These are phyloP conservation scores for Solen grandis DNA, from an alignment of 1,140 invertebrate genomes.

Conservation along the genomic window DNA sequence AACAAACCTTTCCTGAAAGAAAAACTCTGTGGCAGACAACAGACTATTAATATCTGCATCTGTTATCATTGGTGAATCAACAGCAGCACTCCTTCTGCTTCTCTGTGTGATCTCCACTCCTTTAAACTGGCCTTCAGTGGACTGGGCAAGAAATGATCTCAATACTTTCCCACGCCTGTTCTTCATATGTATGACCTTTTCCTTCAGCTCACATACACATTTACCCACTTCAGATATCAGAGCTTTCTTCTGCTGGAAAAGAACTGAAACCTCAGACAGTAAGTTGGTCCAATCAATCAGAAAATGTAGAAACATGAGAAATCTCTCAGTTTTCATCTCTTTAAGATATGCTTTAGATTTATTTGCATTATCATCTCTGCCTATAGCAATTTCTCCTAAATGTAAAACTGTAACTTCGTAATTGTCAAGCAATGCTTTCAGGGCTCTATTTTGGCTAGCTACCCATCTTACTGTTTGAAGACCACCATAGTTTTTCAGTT, in stretches of 20 bases:
- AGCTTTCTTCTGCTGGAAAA: constrained; percentile 2
- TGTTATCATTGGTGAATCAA: not conserved
- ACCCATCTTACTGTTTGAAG: not conserved
- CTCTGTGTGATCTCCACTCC: not conserved
- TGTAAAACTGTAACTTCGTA: not conserved
- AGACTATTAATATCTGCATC: not conserved
- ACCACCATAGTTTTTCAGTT: not conserved
- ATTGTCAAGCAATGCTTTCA: too few species aligned
- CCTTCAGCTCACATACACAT: not conserved
- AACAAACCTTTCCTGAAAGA: not conserved
- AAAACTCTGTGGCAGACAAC: not conserved
- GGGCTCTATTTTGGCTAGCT: not conserved
- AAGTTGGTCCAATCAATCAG: not conserved
- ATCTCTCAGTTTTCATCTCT: constrained; percentile 1
- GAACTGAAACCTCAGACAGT: not conserved
- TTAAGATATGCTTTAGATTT: not conserved
- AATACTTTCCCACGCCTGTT: not conserved
- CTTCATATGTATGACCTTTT: not conserved
- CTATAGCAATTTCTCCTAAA: too few species aligned
- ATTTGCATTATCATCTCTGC: not conserved
- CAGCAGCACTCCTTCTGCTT: not conserved
- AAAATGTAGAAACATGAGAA: not conserved
- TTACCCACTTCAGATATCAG: not conserved
- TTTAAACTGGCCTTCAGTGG: not conserved
- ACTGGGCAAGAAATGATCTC: not conserved